Evolutionary conservation across 2,888 invertebrate genomes (phyloP).

Genomic region (Pollenia angustigena): DNA sequence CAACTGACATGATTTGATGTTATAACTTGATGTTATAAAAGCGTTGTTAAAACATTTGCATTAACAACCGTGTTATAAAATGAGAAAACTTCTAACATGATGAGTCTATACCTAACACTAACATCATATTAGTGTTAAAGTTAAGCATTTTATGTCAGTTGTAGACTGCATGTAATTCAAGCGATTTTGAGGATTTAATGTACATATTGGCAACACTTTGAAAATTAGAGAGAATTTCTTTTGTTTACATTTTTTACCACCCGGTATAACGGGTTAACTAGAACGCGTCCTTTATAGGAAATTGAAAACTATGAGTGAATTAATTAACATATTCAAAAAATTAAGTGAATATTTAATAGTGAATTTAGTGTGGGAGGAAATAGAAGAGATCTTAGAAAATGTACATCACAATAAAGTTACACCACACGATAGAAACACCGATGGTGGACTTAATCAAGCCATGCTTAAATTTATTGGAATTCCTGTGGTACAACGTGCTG

Average conservation of each 20-base stretch:
- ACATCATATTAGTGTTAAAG: no score
- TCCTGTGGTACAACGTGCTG: slow-evolving; percentile 76
- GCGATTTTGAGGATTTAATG: not conserved
- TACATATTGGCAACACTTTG: not conserved
- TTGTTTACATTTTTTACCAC: slow-evolving; percentile 47
- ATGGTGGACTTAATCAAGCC: not conserved
- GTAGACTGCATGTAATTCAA: no score
- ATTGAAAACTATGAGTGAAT: slow-evolving; percentile 78
- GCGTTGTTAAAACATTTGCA: no score
- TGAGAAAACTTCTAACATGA: no score
- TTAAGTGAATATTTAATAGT: slow-evolving; percentile 78
- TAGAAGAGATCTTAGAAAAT: slow-evolving; percentile 77
- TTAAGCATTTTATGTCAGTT: no score
- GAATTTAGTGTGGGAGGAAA: slow-evolving; percentile 78
- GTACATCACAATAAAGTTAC: slow-evolving; percentile 46
- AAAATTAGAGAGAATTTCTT: not conserved
- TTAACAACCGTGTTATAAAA: no score
- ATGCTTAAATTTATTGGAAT: slow-evolving; percentile 70
- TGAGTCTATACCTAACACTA: no score
- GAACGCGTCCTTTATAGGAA: not conserved
- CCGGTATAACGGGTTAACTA: not conserved
- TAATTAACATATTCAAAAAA: slow-evolving; percentile 79
- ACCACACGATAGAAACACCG: slow-evolving; percentile 1
- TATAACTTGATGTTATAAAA: no score
- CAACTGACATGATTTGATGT: no score